These are phyloP conservation scores for Prorops nasuta DNA, from an alignment of 1,140 invertebrate species.

Conservation along the genomic window DNA sequence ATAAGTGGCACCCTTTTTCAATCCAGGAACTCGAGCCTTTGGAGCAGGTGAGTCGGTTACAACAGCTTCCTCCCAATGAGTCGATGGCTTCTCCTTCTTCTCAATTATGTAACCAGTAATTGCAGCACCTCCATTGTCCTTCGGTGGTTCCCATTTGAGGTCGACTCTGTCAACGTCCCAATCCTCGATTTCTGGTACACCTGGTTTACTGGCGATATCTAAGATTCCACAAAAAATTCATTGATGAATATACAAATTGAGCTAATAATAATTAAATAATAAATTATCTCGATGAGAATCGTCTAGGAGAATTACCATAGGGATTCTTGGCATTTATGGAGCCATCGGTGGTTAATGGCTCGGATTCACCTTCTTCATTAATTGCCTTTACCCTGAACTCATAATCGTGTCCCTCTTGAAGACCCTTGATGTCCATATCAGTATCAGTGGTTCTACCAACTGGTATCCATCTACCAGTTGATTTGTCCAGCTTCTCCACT, in stretches of 20 bases:
- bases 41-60: slow-evolving; percentile 74
- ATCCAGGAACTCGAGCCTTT: slow-evolving; percentile 79
- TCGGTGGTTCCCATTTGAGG: slow-evolving; percentile 90
- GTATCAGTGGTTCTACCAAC: slow-evolving; percentile 84
- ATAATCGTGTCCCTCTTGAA: slow-evolving; percentile 93
- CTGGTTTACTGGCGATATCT: slow-evolving; percentile 86
- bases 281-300: no score
- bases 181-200: slow-evolving; percentile 84
- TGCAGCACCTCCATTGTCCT: slow-evolving; percentile 86
- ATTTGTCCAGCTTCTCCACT: slow-evolving; percentile 94
- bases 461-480: slow-evolving; percentile 90
- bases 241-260: slow-evolving; percentile 6
- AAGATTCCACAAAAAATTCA: slow-evolving; percentile 19
- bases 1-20: slow-evolving; percentile 90
- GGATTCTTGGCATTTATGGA: slow-evolving; percentile 90
- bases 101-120: slow-evolving; percentile 96
- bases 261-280: slow-evolving; percentile 5
- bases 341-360: slow-evolving; percentile 87
- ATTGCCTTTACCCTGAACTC: slow-evolving; percentile 97
- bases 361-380: slow-evolving; percentile 96
- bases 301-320: slow-evolving; percentile 72
- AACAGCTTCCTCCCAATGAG: slow-evolving; percentile 86
- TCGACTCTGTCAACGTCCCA: slow-evolving; percentile 93
- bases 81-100: slow-evolving; percentile 90
- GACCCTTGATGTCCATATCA: slow-evolving; percentile 87